Conservation (phyloP, 2,113 vertebrate genomes). For the Parus major region DNA sequence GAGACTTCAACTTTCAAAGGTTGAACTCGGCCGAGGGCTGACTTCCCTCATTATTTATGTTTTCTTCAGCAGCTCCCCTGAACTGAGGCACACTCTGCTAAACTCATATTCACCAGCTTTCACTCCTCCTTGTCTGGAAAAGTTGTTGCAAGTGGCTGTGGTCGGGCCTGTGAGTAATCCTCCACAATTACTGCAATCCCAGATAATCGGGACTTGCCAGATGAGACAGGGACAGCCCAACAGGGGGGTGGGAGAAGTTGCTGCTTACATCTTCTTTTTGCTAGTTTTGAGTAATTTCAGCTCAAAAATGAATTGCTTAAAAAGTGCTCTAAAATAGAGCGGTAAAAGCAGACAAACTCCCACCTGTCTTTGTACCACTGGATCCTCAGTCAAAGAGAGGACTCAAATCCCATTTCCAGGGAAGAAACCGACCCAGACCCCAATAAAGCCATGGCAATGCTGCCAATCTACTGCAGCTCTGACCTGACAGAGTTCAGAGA, state of each 20-base stretch:
- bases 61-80: conserved; percentile 19
- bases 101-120: conserved; percentile 14
- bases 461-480: neutral
- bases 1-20: conserved; percentile 42
- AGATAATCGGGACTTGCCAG: neutral
- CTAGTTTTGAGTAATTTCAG: neutral
- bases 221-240: neutral
- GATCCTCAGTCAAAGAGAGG: neutral
- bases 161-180: neutral
- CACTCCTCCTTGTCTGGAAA: conserved; percentile 41
- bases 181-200: neutral
- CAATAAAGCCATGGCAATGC: neutral
- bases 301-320: neutral
- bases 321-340: neutral
- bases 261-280: neutral
- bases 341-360: neutral
- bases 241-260: neutral
- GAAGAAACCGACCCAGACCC: neutral
- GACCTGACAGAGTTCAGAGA: neutral
- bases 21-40: neutral
- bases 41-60: neutral
- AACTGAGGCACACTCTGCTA: neutral
- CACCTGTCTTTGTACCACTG: neutral
- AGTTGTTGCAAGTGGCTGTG: neutral
- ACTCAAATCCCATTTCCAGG: neutral